Evolutionary conservation across 1,140 invertebrate species (phyloP).

Genomic region (Drosophila watanabei): DNA sequence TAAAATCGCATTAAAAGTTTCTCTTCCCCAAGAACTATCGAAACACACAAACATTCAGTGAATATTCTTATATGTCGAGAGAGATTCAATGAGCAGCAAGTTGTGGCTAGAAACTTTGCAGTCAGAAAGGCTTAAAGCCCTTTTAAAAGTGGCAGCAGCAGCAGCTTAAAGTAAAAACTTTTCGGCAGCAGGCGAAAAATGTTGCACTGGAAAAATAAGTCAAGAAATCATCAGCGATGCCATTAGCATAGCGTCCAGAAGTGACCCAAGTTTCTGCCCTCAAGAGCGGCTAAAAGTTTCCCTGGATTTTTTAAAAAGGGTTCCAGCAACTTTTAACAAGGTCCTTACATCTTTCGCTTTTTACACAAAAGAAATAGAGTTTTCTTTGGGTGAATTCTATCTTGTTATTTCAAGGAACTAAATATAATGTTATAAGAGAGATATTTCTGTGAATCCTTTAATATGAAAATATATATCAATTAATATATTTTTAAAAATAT

Average conservation of each 20-base stretch:
- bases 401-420: background rate
- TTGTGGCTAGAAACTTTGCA: constrained; percentile 55
- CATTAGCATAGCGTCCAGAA: constrained; percentile 64
- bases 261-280: constrained; percentile 46
- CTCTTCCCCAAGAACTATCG: constrained; percentile 43
- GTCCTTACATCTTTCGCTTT: constrained; percentile 27
- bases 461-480: background rate
- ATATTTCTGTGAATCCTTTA: too few relatives aligned
- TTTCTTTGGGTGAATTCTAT: background rate
- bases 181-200: constrained; percentile 31
- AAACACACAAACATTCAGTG: constrained; percentile 26
- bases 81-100: constrained; percentile 77
- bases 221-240: constrained; percentile 61
- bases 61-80: constrained; percentile 10
- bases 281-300: constrained; percentile 34
- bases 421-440: background rate
- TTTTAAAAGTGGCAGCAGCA: constrained; percentile 29
- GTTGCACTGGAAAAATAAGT: constrained; percentile 48
- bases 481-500: background rate
- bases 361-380: background rate
- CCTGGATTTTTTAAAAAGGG: constrained; percentile 35
- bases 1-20: constrained; percentile 82
- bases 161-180: constrained; percentile 57
- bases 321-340: constrained; percentile 59
- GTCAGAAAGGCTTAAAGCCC: constrained; percentile 65